phyloP scores from a whole-genome alignment of 2,888 invertebrate genomes.

The Habroteleia sp. region DNA sequence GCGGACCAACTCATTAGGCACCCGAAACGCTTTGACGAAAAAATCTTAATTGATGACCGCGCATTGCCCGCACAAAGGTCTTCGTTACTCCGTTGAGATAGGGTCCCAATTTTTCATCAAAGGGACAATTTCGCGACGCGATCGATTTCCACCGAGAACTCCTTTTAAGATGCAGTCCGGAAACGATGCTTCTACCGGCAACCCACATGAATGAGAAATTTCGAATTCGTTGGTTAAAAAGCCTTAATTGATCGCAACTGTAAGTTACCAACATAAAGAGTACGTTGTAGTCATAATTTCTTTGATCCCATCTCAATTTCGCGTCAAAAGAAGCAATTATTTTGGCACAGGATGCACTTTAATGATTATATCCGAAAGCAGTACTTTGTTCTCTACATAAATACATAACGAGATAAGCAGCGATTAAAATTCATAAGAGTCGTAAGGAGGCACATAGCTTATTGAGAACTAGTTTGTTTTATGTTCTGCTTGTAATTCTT shows the following conservation, averaged over 20 bases:
- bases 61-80: constrained; percentile 34
- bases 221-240: constrained; percentile 29
- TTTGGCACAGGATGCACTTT: constrained; percentile 49
- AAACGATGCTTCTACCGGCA: constrained; percentile 35
- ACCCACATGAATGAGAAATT: constrained; percentile 37
- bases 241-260: constrained; percentile 54
- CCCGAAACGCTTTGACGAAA: constrained; percentile 39
- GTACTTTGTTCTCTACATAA: constrained; percentile 42
- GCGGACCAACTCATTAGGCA: constrained; percentile 27
- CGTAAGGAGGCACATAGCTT: constrained; percentile 10
- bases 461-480: constrained; percentile 31
- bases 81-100: constrained; percentile 49
- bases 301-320: constrained; percentile 52
- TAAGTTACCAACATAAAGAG: constrained; percentile 41
- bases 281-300: constrained; percentile 55
- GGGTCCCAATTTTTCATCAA: constrained; percentile 46
- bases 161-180: constrained; percentile 32
- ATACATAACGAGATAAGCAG: constrained; percentile 43
- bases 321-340: constrained; percentile 59
- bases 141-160: constrained; percentile 17
- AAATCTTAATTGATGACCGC: constrained; percentile 59
- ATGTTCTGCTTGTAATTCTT: constrained; percentile 4
- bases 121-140: constrained; percentile 27
- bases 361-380: constrained; percentile 43
- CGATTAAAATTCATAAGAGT: constrained; percentile 56